These are phyloP conservation scores for Pseudorhiza aurosa DNA, from an alignment of 30 jellyfish, hydroid and myxozoan species.

Conservation along the genomic window DNA sequence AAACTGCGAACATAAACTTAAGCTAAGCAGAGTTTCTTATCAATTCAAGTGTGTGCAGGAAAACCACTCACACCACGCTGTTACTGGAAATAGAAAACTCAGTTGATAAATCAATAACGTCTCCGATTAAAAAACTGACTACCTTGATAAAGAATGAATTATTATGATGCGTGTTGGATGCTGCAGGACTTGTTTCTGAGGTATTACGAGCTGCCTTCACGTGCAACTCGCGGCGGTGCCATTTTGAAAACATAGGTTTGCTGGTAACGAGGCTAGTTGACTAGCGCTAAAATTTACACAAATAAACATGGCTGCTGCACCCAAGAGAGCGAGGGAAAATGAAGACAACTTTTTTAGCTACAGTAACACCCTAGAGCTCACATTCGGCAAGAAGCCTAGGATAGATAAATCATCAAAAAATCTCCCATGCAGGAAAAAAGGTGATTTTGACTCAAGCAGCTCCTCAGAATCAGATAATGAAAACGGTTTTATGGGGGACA, in stretches of 20 bases:
- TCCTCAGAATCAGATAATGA: slow-evolving; percentile 61
- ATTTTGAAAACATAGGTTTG: neutral
- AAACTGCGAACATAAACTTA: no score
- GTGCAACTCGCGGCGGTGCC: no score
- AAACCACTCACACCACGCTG: no score
- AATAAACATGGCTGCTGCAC: slow-evolving; percentile 6
- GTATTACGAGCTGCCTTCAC: no score
- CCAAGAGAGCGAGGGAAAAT: slow-evolving; percentile 26
- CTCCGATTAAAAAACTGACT: no score
- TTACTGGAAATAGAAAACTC: no score
- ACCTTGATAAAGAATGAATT: no score
- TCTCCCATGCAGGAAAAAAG: neutral
- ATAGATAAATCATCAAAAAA: neutral
- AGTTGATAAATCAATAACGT: no score
- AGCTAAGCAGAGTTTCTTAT: no score
- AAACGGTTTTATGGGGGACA: neutral
- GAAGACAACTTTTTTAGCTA: slow-evolving; percentile 50
- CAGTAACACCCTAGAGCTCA: slow-evolving; percentile 41
- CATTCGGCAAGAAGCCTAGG: slow-evolving; percentile 43
- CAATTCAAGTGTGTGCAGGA: no score
- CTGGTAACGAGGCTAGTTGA: neutral
- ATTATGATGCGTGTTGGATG: no score
- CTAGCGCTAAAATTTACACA: neutral
- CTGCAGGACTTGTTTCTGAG: no score
- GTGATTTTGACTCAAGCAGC: neutral